These are phyloP conservation scores for Pao palembangensis DNA, from an alignment of 2,113 vertebrate genomes.

Conservation along the genomic window DNA sequence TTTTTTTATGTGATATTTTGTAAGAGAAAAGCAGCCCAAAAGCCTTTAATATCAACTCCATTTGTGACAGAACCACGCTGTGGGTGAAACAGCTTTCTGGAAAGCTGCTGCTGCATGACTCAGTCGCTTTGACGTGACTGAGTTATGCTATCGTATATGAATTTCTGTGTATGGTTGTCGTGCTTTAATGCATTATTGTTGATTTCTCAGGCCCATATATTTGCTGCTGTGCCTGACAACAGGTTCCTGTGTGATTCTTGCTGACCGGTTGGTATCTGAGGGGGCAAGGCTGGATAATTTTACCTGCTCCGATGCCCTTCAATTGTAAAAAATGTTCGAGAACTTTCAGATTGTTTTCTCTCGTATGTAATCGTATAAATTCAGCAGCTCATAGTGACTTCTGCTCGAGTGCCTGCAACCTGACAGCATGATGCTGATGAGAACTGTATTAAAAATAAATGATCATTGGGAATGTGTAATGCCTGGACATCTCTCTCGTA, in stretches of 20 bases:
- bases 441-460: constrained; percentile 23
- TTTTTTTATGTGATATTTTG: no score
- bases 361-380: not conserved
- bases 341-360: not conserved
- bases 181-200: not conserved
- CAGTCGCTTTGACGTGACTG: no score
- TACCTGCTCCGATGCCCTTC: constrained; percentile 9
- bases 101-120: no score
- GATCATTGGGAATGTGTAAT: constrained; percentile 41
- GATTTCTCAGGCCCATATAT: not conserved
- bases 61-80: not conserved
- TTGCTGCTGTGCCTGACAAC: not conserved
- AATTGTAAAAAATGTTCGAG: not conserved
- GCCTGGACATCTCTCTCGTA: constrained; percentile 39
- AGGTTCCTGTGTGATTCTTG: not conserved
- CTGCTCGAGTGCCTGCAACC: constrained; percentile 44
- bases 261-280: no score
- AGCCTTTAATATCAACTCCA: not conserved
- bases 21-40: not conserved
- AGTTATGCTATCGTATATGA: not conserved
- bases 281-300: no score
- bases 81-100: not conserved
- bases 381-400: constrained; percentile 12
- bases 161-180: not conserved
- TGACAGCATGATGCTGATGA: constrained; percentile 49